These are phyloP conservation scores for Sciurus vulgaris DNA, from an alignment of 2,797 vertebrate species.

Conservation along the genomic window DNA sequence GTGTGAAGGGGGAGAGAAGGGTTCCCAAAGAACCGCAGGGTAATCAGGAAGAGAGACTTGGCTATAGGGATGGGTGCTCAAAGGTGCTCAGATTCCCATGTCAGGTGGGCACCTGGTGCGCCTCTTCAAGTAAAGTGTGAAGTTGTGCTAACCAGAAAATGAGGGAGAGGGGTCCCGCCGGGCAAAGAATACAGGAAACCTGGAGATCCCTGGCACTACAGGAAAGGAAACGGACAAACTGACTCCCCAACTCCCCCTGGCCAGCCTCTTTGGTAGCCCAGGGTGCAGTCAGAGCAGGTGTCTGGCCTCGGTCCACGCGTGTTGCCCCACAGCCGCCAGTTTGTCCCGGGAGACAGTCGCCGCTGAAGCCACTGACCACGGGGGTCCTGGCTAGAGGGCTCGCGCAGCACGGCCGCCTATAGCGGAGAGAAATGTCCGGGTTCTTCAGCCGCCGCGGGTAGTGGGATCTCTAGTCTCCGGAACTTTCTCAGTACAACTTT, in stretches of 20 bases:
- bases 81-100: too few relatives aligned
- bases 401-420: neutral
- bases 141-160: constrained; percentile 54
- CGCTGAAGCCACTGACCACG: rapidly evolving
- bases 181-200: neutral
- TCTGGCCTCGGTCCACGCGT: rapidly evolving
- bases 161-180: neutral
- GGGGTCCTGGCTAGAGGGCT: neutral
- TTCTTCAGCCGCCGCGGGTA: neutral
- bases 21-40: neutral
- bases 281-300: neutral
- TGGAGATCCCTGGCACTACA: neutral
- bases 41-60: neutral
- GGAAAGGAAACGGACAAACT: neutral
- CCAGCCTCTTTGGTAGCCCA: neutral
- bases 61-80: neutral
- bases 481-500: constrained; percentile 80
- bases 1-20: neutral
- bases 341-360: neutral
- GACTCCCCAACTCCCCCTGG: neutral
- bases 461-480: neutral
- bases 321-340: neutral
- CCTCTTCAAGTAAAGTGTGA: neutral
- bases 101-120: neutral
- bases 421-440: rapidly evolving